Conservation (phyloP, 2,888 invertebrate species). For the Masnerella sp. region DNA sequence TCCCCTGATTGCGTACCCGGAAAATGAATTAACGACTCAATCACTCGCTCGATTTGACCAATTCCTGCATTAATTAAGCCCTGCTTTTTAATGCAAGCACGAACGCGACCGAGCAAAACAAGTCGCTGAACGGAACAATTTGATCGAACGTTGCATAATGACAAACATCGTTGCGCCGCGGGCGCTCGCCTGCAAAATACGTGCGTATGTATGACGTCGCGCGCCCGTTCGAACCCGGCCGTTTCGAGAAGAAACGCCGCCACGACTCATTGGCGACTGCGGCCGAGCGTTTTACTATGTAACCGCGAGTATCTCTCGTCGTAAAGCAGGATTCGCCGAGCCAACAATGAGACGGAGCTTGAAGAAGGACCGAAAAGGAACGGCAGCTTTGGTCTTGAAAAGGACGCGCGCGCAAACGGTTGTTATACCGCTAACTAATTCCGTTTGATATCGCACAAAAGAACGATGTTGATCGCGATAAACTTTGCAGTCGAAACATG, state of each 20-base stretch:
- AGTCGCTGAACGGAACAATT: slow-evolving; percentile 16
- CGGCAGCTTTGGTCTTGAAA: slow-evolving; percentile 12
- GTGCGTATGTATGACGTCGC: slow-evolving; percentile 34
- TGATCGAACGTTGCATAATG: slow-evolving; percentile 48
- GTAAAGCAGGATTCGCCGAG: slow-evolving; percentile 37
- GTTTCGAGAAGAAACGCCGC: slow-evolving; percentile 45
- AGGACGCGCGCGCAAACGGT: slow-evolving; percentile 23
- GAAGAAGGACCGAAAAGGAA: slow-evolving; percentile 31
- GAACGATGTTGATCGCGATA: slow-evolving; percentile 33
- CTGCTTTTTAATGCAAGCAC: no score
- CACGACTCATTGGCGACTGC: slow-evolving; percentile 51
- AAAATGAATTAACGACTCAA: no score
- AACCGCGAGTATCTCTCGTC: slow-evolving; percentile 35
- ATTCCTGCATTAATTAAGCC: no score
- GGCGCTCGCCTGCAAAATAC: slow-evolving; percentile 43
- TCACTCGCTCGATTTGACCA: no score
- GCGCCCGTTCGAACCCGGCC: slow-evolving; percentile 23
- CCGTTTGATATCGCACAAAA: slow-evolving; percentile 20
- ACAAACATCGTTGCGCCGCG: slow-evolving; percentile 47
- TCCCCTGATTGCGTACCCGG: no score
- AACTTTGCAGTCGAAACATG: slow-evolving; percentile 11
- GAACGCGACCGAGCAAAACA: neutral
- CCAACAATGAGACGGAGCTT: slow-evolving; percentile 41
- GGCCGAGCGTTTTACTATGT: slow-evolving; percentile 51
- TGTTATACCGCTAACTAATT: slow-evolving; percentile 38